Conservation (phyloP, 64 coral and sea anemone species). For the Porites lutea region DNA sequence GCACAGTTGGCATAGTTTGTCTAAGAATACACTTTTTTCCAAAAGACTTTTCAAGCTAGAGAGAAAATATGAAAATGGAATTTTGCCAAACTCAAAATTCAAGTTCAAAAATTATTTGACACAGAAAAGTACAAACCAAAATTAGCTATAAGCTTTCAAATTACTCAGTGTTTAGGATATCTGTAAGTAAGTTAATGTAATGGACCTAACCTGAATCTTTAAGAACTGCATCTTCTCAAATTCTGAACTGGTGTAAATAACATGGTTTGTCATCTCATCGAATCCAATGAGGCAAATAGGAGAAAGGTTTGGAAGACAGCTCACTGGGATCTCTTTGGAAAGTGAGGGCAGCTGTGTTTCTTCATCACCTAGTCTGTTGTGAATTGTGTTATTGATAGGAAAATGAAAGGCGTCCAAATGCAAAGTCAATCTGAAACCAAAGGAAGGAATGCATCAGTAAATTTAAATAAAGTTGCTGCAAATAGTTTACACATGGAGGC, state of each 20-base stretch:
- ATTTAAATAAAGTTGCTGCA: background rate
- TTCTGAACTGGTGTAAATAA: slow-evolving; percentile 80
- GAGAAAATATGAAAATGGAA: background rate
- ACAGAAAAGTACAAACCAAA: no score
- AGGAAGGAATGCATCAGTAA: background rate
- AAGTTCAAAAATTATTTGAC: no score
- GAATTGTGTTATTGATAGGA: slow-evolving; percentile 4
- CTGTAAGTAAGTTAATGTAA: background rate
- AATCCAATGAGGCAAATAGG: slow-evolving; percentile 61
- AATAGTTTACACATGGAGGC: background rate
- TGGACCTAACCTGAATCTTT: slow-evolving; percentile 44
- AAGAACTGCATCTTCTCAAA: slow-evolving; percentile 70
- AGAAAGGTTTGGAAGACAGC: slow-evolving; percentile 57
- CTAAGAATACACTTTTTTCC: background rate
- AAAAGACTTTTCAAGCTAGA: slow-evolving; percentile 30
- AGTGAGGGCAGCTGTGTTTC: slow-evolving; percentile 11
- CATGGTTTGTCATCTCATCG: background rate
- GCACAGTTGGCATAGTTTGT: slow-evolving; percentile 3
- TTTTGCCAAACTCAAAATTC: no score
- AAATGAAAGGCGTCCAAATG: slow-evolving; percentile 73
- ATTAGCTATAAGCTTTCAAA: no score
- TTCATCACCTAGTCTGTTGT: slow-evolving; percentile 12
- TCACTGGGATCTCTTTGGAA: slow-evolving; percentile 28
- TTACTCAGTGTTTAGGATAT: no score
- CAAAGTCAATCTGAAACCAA: slow-evolving; percentile 46